Conservation (phyloP, 2,888 invertebrate genomes). For the Sinohyriopsis cumingii region DNA sequence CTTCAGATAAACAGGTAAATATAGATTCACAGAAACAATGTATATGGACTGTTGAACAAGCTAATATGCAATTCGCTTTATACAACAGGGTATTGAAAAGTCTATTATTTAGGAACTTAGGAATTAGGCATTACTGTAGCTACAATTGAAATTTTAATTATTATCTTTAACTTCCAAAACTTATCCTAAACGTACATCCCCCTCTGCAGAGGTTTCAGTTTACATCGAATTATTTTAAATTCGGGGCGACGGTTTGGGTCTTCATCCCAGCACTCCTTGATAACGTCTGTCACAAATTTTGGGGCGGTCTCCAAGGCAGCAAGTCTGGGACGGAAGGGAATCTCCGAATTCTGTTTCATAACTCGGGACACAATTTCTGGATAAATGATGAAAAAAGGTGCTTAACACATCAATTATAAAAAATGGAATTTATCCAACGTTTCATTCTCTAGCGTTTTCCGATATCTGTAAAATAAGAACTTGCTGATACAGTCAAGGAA, state of each 20-base stretch:
- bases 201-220: conserved; percentile 91
- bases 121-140: too few species aligned
- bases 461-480: too few species aligned
- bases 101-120: too few species aligned
- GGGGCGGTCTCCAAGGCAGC: conserved; percentile 82
- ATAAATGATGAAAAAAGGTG: conserved; percentile 18
- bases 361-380: conserved; percentile 91
- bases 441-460: too few species aligned
- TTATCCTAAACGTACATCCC: conserved; percentile 79
- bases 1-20: too few species aligned
- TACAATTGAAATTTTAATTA: not conserved
- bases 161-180: not conserved
- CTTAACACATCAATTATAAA: not conserved
- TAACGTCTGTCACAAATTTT: conserved; percentile 71
- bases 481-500: too few species aligned
- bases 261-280: conserved; percentile 95
- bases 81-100: too few species aligned
- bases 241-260: conserved; percentile 90
- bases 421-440: too few species aligned
- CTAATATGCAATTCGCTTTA: too few species aligned
- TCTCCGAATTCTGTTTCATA: conserved; percentile 73
- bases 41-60: too few species aligned
- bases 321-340: conserved; percentile 81
- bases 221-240: conserved; percentile 88
- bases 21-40: too few species aligned